phyloP scores from a whole-genome alignment of 2,797 vertebrate species.

The Cynopterus sphinx region DNA sequence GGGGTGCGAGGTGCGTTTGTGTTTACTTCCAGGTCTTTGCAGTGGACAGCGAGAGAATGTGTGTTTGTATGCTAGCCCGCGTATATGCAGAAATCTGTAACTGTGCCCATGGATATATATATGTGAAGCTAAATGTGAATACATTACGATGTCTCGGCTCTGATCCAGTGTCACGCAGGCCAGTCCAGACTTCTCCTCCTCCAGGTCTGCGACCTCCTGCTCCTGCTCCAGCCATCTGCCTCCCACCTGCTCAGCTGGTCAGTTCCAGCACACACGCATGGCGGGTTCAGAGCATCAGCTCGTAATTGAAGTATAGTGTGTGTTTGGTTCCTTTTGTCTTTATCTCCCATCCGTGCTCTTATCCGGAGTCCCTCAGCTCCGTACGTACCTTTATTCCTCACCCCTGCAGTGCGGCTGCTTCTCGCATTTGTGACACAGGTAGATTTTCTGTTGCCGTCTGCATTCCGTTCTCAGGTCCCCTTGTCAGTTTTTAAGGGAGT shows the following conservation, averaged over 20 bases:
- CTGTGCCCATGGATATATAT: background rate
- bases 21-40: background rate
- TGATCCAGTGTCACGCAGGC: background rate
- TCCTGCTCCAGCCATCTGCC: background rate
- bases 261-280: background rate
- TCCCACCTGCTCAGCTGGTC: background rate
- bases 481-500: background rate
- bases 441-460: background rate
- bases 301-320: rapidly evolving
- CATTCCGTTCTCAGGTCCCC: background rate
- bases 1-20: background rate
- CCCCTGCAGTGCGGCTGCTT: background rate
- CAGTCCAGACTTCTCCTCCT: background rate
- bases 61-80: background rate
- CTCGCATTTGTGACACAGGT: background rate
- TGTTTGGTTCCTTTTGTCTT: background rate
- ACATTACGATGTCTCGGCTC: background rate
- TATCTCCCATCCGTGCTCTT: background rate
- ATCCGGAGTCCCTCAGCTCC: background rate
- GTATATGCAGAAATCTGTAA: background rate
- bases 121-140: background rate
- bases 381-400: background rate
- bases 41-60: background rate
- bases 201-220: background rate
- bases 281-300: background rate